A percentile compares a stretch with the other conserved stretches of the same genome.
Conservation (phyloP, 2,797 vertebrate genomes). For the Cheirogaleus major region DNA sequence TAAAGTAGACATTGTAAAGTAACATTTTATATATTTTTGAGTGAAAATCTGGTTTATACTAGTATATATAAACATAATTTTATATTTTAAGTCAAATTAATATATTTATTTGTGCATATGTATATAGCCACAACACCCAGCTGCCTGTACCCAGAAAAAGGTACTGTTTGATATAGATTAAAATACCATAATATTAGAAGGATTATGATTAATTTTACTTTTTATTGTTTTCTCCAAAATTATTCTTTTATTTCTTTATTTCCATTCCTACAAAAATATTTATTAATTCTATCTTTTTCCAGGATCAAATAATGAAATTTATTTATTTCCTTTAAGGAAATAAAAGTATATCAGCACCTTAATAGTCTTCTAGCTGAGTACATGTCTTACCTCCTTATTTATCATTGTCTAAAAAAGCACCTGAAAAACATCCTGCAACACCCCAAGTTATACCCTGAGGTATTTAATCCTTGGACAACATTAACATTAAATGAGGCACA, state of each 20-base stretch:
- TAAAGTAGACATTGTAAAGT: background rate
- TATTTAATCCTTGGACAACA: background rate
- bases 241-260: background rate
- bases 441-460: background rate
- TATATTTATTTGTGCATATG: no score
- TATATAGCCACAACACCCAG: background rate
- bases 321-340: background rate
- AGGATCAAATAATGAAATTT: background rate
- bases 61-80: background rate
- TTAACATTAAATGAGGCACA: background rate
- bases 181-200: background rate
- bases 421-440: background rate
- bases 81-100: background rate
- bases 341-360: background rate
- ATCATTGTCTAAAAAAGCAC: background rate
- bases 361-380: background rate
- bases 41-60: background rate
- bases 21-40: background rate
- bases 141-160: background rate
- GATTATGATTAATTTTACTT: background rate
- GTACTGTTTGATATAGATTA: background rate
- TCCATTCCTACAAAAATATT: background rate
- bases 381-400: background rate
- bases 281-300: background rate
- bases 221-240: background rate